Evolutionary conservation across 1,140 invertebrate genomes (phyloP).

Genomic region (Papilio polytes): DNA sequence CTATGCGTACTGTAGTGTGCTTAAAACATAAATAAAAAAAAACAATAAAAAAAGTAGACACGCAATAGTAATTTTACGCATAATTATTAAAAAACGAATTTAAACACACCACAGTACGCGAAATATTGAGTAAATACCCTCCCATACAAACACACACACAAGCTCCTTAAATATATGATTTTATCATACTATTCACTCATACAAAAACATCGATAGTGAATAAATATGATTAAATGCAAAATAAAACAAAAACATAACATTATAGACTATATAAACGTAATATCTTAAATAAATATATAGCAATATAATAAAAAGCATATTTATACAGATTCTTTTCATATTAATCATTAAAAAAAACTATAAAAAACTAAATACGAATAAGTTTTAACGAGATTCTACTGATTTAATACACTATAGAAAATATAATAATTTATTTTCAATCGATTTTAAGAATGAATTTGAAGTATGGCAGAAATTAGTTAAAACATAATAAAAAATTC

Average conservation of each 20-base stretch:
- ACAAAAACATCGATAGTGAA: constrained; percentile 49
- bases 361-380: constrained; percentile 33
- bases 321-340: neutral
- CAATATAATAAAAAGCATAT: constrained; percentile 45
- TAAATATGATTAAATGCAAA: constrained; percentile 57
- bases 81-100: constrained; percentile 31
- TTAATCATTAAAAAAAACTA: constrained; percentile 14
- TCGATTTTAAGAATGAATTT: constrained; percentile 15
- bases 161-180: constrained; percentile 55
- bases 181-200: constrained; percentile 58
- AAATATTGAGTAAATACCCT: constrained; percentile 47
- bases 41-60: constrained; percentile 37
- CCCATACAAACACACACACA: constrained; percentile 47
- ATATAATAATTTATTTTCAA: neutral
- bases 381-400: constrained; percentile 21
- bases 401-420: neutral
- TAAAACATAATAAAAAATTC: constrained; percentile 39
- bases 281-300: constrained; percentile 44
- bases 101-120: constrained; percentile 55
- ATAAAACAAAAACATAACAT: constrained; percentile 55
- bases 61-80: constrained; percentile 47
- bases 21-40: constrained; percentile 48
- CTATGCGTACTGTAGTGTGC: constrained; percentile 55
- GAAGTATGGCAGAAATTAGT: neutral
- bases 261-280: constrained; percentile 76